Percentiles rank a stretch among this genome's conserved stretches.
Evolutionary conservation across 2,113 vertebrate genomes (phyloP).

Genomic region (Rhadina sibilatrix): DNA sequence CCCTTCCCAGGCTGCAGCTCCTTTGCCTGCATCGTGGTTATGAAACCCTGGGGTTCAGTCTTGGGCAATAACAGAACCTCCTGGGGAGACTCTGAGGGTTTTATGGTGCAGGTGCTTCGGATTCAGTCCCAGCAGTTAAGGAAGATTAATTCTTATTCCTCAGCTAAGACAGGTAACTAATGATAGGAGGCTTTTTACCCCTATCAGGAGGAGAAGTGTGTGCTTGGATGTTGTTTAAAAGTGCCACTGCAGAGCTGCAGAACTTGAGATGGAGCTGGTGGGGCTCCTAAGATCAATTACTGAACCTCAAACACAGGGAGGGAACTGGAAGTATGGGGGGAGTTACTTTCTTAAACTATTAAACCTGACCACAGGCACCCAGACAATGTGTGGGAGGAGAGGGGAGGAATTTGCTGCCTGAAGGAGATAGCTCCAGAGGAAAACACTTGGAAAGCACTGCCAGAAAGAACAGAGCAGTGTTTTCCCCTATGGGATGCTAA

Average conservation of each 20-base stretch:
- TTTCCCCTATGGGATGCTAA: not conserved
- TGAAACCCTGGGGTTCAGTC: not conserved
- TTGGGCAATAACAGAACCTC: not conserved
- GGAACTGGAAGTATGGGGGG: not conserved
- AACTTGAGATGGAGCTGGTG: not conserved
- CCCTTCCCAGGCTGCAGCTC: not conserved
- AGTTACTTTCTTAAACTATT: not conserved
- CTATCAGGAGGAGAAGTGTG: not conserved
- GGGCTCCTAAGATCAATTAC: accelerated
- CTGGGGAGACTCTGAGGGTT: not conserved
- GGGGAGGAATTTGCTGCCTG: not conserved
- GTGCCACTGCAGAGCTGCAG: not conserved
- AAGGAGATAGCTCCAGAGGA: not conserved
- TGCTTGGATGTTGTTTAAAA: not conserved
- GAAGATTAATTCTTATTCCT: not conserved
- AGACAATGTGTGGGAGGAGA: not conserved
- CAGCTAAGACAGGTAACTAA: not conserved
- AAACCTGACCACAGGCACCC: not conserved
- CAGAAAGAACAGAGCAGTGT: not conserved
- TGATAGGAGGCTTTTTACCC: not conserved
- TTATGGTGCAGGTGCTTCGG: not conserved
- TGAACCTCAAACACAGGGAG: not conserved
- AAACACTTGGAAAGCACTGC: not conserved
- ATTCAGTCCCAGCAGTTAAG: not conserved
- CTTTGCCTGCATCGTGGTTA: accelerated